Evolutionary conservation across 2,888 invertebrate genomes (phyloP).

Genomic region (Phortica magna): DNA sequence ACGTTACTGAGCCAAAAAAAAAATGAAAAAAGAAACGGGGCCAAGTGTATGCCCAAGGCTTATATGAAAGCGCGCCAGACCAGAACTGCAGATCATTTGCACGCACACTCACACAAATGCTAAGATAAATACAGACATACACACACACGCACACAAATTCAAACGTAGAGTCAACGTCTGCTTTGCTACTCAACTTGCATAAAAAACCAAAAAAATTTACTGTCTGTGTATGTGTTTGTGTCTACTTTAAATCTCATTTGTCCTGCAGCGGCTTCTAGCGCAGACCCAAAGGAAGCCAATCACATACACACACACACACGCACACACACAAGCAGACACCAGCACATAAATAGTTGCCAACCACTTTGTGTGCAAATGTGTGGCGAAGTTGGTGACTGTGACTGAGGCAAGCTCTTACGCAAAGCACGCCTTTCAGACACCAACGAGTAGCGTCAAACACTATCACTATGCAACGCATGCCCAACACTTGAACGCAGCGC

Average conservation of each 20-base stretch:
- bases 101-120: background rate
- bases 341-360: constrained; percentile 22
- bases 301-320: background rate
- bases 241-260: constrained; percentile 68
- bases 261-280: constrained; percentile 60
- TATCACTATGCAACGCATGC: constrained; percentile 66
- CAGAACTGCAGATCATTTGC: constrained; percentile 22
- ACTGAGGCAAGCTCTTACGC: constrained; percentile 41
- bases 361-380: constrained; percentile 43
- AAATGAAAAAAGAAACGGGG: constrained; percentile 63
- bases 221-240: constrained; percentile 26
- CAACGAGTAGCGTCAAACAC: constrained; percentile 48
- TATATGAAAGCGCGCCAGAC: constrained; percentile 15
- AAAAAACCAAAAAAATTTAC: background rate
- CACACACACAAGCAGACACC: constrained; percentile 36
- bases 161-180: constrained; percentile 53
- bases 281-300: constrained; percentile 48
- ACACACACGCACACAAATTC: constrained; percentile 46
- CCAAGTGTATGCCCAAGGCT: constrained; percentile 61
- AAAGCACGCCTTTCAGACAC: constrained; percentile 55
- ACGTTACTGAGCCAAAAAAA: constrained; percentile 37
- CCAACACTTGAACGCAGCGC: constrained; percentile 48
- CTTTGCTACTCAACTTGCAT: background rate
- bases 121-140: background rate
- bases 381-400: constrained; percentile 30